These are phyloP conservation scores for Gallinago solitaria DNA, from an alignment of 2,797 vertebrate species.

Conservation along the genomic window DNA sequence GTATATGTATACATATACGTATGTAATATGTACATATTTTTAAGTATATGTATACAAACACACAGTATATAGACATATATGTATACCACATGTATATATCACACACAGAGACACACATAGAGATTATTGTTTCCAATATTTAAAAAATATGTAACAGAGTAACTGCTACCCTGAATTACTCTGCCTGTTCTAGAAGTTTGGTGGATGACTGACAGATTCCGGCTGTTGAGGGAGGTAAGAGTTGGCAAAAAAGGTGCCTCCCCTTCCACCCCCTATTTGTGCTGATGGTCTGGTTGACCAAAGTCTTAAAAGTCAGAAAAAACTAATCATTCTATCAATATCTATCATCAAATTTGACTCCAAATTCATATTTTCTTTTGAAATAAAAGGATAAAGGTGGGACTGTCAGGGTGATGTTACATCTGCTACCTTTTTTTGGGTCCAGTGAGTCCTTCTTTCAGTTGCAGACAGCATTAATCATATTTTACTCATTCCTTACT, in stretches of 20 bases:
- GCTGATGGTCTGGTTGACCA: neutral
- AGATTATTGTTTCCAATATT: neutral
- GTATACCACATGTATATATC: neutral
- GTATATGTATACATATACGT: too few relatives aligned
- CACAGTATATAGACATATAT: neutral
- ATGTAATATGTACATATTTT: neutral
- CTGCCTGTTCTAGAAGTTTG: neutral
- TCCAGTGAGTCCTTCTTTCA: neutral
- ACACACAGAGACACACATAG: neutral
- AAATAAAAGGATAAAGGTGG: neutral
- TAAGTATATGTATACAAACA: neutral
- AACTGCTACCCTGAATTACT: neutral
- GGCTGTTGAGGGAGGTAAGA: neutral
- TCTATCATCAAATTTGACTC: neutral
- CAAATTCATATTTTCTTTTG: neutral
- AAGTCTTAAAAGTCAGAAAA: neutral
- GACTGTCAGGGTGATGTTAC: neutral
- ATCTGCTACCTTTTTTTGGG: neutral
- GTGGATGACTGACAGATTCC: neutral
- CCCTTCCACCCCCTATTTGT: neutral
- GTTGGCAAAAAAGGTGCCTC: neutral
- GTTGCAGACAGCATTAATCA: neutral
- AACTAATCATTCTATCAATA: neutral
- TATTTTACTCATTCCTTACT: neutral
- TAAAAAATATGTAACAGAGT: neutral